Base-by-base conservation (phyloP, 2,797 vertebrate genomes). In the Crenichthys baileyi region DNA sequence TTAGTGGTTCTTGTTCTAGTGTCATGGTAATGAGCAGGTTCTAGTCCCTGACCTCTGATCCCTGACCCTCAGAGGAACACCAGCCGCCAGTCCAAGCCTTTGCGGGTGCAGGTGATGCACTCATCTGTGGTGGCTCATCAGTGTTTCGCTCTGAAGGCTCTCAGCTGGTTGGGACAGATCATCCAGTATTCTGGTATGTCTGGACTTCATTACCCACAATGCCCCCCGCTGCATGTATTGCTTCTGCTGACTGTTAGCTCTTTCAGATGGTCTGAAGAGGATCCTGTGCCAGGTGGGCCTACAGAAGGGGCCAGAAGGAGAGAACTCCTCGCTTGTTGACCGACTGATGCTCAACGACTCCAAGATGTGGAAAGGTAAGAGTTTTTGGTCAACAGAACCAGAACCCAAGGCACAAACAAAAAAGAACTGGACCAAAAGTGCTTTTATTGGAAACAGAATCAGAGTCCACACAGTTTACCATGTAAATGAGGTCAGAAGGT, bases 101-200 rank as follows among this genome's bases (percentile, higher is more conserved):
- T 99, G 81, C 95, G 97, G 83, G 98, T 99, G 60, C 96, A 98
- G 91, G 97, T 99, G 84, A 99, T 99, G 98, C 97, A 98, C 94
- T 98, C 98, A 0, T 97, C 97, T 18, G 96, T 99, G 31, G 98
- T 99, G 26, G 97, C 98, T 70, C 98, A 99, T 91, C 98, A 99
- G 94, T 97, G 97, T 87, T 99, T 99, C 74, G 98, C 97, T 76
- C 96, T 99, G 87, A 98, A 97, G 90, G 93, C 96, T 56, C 95
- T 99, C 44, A 94, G 94, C 79, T 99, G 98, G 98, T 94, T 99
- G 86, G 96, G 97, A 56, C 97, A 96, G 88, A 86, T 97, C 92
- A 97, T 99, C 90, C 96, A 97, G 92, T 97, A 96, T 92, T 99
- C 98, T 91, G 98, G 98, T 99, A 93, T 60, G 87, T 85, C 46